A percentile compares a stretch with the other conserved stretches of the same genome.
phyloP scores from a whole-genome alignment of 2,888 invertebrate genomes.

The Syrista parreyssii region DNA sequence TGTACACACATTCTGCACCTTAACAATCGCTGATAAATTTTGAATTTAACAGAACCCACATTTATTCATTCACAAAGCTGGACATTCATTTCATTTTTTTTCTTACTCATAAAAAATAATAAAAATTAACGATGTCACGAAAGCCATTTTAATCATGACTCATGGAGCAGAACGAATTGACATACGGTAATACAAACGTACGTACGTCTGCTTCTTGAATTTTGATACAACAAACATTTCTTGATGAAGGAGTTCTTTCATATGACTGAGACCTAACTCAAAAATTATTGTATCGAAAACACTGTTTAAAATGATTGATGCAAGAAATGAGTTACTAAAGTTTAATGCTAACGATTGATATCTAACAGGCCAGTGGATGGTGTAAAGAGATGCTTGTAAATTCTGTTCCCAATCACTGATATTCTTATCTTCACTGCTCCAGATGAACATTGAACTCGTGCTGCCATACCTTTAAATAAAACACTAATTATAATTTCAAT shows the following conservation, averaged over 20 bases:
- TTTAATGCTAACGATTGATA: background rate
- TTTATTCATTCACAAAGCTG: background rate
- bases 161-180: background rate
- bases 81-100: slow-evolving; percentile 11
- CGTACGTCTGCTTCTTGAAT: background rate
- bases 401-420: slow-evolving; percentile 27
- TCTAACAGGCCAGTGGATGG: slow-evolving; percentile 12
- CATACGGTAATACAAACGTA: background rate
- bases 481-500: background rate
- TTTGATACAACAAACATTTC: background rate
- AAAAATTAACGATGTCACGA: slow-evolving; percentile 24
- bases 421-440: slow-evolving; percentile 20
- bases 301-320: background rate
- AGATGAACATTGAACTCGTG: slow-evolving; percentile 63
- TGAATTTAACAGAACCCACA: slow-evolving; percentile 8
- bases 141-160: background rate
- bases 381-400: slow-evolving; percentile 35
- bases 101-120: slow-evolving; percentile 28
- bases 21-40: slow-evolving; percentile 17
- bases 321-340: background rate
- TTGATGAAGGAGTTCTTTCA: background rate
- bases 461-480: slow-evolving; percentile 71
- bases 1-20: background rate
- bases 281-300: background rate
- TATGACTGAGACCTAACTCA: background rate